A percentile compares a stretch with the other conserved stretches of the same genome.
These are phyloP conservation scores for Hyles euphorbiae DNA, from an alignment of 1,140 invertebrate genomes.

Conservation along the genomic window DNA sequence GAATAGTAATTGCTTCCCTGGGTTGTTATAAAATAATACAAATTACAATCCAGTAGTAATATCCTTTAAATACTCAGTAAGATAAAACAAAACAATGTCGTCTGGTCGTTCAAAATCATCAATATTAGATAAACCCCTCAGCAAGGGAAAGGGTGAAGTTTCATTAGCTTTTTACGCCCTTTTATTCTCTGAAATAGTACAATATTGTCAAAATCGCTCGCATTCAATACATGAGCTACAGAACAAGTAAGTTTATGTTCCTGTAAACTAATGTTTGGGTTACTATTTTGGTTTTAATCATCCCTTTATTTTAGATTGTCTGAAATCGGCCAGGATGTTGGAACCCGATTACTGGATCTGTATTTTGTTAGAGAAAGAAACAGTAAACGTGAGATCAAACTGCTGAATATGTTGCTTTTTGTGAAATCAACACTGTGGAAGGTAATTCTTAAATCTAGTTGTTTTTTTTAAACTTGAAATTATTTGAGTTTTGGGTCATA, in stretches of 20 bases:
- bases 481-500: too few species aligned
- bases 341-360: slow-evolving; percentile 93
- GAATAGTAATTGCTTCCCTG: too few species aligned
- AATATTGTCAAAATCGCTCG: slow-evolving; percentile 97
- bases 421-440: slow-evolving; percentile 98
- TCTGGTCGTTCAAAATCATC: slow-evolving; percentile 80
- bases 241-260: slow-evolving; percentile 81
- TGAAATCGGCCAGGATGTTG: slow-evolving; percentile 96
- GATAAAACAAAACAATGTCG: slow-evolving; percentile 45
- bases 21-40: too few species aligned
- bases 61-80: too few species aligned
- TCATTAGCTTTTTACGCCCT: slow-evolving; percentile 95
- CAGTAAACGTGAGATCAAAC: slow-evolving; percentile 96
- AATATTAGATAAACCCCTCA: slow-evolving; percentile 94
- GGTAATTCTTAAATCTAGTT: slow-evolving; percentile 66
- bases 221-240: slow-evolving; percentile 97
- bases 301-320: slow-evolving; percentile 82
- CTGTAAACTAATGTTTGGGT: background rate
- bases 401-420: slow-evolving; percentile 96
- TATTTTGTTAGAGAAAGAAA: slow-evolving; percentile 95
- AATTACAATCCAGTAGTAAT: too few species aligned
- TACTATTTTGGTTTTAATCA: background rate
- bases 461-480: background rate
- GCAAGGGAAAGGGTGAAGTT: slow-evolving; percentile 94
- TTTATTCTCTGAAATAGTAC: slow-evolving; percentile 97